Percentiles rank a stretch among this genome's conserved stretches.
Evolutionary conservation across 2,888 invertebrate genomes (phyloP).

Genomic region (Punctoribates punctum): DNA sequence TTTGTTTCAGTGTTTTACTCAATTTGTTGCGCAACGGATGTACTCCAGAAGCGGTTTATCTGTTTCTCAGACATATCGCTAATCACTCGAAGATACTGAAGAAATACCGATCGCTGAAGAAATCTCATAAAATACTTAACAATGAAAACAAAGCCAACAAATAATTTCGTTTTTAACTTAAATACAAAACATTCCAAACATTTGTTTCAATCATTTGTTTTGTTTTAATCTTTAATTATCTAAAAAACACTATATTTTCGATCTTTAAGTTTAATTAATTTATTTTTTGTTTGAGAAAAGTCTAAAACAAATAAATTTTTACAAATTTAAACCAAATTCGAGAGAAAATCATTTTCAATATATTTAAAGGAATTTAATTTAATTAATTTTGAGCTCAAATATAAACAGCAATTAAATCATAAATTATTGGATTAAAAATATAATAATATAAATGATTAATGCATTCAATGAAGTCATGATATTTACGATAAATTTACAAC

Average conservation of each 20-base stretch:
- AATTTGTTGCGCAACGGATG: constrained; percentile 7
- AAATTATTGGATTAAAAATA: not conserved
- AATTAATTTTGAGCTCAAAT: constrained; percentile 15
- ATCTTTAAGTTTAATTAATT: not conserved
- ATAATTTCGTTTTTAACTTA: not conserved
- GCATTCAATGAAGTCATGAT: no score
- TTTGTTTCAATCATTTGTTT: no score
- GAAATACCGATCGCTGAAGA: constrained; percentile 5
- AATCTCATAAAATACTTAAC: constrained; percentile 9
- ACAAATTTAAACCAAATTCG: not conserved
- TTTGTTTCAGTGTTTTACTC: constrained; percentile 7
- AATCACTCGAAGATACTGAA: constrained; percentile 22
- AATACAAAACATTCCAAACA: no score
- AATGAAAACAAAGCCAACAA: not conserved
- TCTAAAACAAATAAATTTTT: not conserved
- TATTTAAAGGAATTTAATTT: not conserved
- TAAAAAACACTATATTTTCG: no score
- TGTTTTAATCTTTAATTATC: no score
- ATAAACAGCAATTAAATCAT: not conserved
- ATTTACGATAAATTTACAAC: no score
- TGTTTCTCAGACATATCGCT: not conserved
- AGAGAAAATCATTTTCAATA: no score
- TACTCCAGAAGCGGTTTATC: constrained; percentile 16
- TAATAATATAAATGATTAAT: no score
- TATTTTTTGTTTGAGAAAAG: not conserved